Evolutionary conservation across 2,888 invertebrate genomes (phyloP), one percentile per base, ranked within the genome.

Genomic region (Esperia sulphurella): DNA sequence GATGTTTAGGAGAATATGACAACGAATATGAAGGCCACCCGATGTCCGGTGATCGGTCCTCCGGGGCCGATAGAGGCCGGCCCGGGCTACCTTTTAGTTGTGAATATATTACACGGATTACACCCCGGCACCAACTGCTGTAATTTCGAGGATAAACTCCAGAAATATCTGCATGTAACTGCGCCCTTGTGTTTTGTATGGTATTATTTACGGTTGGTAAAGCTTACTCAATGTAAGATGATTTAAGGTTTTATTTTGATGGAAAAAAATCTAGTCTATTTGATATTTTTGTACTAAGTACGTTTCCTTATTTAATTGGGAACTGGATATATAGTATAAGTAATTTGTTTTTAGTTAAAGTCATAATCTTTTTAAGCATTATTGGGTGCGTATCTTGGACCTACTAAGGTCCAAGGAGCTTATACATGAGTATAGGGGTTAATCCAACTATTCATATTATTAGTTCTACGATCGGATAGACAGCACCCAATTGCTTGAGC

Each of bases 81-180:
- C 56, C 56, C 60, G 68, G 57, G 65, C 63, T 75, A 71, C 83
- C 87, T 85, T 86, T 88, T 86, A 83, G 87, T 87, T 86, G 70
- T 74, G 88, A 80, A 88, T 88, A 88, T 72, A 84, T 88, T 87
- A 83, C 68, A 59, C 57, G 77, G 79, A 83, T 85, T 83, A 85
- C 69, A 55, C 61, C 63, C 10, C 59, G 69, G 70, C 68, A 66
- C 67, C 68, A 71, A 69, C 69, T 69, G 75, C 65, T 73, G 72
- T 75, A 78, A 79, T 82, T 83, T 78, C 69, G 60, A 63, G 77
- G 76, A 75, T 83, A 74, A 83, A 83, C 76, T 77, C 67, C 52
- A 70, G 63, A 72, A 76, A 74, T 70, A 75, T 78, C 71, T 73
- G 65, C 73, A 70, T 73, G 52, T 65, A 66, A 78, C 65, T 68